Percentiles rank a stretch among this genome's conserved stretches.
Evolutionary conservation across 2,888 invertebrate genomes (phyloP).

Genomic region (Gryllus longicercus): DNA sequence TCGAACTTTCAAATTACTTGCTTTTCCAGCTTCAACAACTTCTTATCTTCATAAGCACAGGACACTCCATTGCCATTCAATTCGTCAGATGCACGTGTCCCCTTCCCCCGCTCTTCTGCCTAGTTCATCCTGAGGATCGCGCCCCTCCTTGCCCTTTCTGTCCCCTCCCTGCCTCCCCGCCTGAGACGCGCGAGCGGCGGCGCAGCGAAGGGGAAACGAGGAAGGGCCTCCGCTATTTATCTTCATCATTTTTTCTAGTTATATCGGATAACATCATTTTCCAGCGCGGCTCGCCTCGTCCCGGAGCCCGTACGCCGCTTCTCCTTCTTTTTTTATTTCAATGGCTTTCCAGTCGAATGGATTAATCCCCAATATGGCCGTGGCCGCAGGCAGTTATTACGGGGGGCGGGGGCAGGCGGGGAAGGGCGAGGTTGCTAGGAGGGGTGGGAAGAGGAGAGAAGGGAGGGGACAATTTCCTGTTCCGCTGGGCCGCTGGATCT

Average conservation of each 20-base stretch:
- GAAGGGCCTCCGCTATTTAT: conserved; percentile 18
- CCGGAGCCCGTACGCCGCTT: not conserved
- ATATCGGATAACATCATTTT: conserved; percentile 27
- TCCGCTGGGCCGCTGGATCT: not conserved
- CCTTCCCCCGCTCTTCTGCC: too few species aligned
- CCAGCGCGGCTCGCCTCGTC: not conserved
- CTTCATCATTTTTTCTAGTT: conserved; percentile 25
- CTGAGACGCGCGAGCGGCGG: not conserved
- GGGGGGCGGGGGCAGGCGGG: not conserved
- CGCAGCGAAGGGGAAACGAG: not conserved
- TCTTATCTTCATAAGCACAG: too few species aligned
- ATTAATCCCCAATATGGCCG: conserved; percentile 31
- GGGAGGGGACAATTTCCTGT: not conserved
- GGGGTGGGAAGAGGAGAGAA: not conserved
- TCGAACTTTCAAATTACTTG: too few species aligned
- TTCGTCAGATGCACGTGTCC: too few species aligned
- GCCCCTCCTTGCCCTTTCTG: too few species aligned
- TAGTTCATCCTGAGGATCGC: too few species aligned
- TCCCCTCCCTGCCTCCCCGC: too few species aligned
- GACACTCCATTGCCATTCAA: too few species aligned
- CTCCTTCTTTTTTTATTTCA: conserved; percentile 20
- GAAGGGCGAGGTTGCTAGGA: too few species aligned
- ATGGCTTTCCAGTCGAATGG: conserved; percentile 32
- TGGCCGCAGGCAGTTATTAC: conserved; percentile 4
- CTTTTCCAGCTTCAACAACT: too few species aligned